Evolutionary conservation across 2,113 vertebrate genomes (phyloP).

Genomic region (Lynx canadensis): DNA sequence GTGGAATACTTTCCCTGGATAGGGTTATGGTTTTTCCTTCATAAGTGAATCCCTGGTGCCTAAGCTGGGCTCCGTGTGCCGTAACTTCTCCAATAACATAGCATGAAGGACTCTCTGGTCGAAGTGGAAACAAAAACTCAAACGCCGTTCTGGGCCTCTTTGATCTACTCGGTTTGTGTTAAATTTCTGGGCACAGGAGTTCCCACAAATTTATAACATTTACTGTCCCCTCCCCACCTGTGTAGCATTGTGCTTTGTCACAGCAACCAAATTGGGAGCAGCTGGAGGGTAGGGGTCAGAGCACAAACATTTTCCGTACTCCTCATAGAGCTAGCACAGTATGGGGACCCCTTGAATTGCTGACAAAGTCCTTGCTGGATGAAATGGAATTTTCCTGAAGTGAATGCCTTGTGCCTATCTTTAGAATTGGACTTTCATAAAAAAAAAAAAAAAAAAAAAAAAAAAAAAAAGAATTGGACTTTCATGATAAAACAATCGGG

Average conservation of each 20-base stretch:
- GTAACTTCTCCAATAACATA: slow-evolving; percentile 8
- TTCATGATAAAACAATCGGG: slow-evolving; percentile 51
- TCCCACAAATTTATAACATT: background rate
- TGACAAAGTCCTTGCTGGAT: slow-evolving; percentile 22
- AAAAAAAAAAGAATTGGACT: slow-evolving; percentile 48
- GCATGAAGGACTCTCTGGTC: background rate
- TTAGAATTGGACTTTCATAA: slow-evolving; percentile 51
- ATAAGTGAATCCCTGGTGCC: background rate
- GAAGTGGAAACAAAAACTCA: background rate
- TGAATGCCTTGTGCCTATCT: slow-evolving; percentile 39
- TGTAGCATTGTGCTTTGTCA: background rate
- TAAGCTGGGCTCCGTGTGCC: background rate
- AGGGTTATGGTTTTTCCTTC: slow-evolving; percentile 13
- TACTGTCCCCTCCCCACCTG: background rate
- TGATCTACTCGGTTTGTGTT: background rate
- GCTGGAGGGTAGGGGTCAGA: background rate
- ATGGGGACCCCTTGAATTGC: background rate
- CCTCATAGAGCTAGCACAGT: background rate
- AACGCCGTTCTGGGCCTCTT: background rate
- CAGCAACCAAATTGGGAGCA: background rate
- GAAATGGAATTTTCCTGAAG: slow-evolving; percentile 72
- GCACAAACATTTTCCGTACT: background rate
- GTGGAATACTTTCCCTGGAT: background rate
- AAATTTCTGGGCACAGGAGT: background rate
- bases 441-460: too few species aligned